Evolutionary conservation across 2,888 invertebrate genomes (phyloP).

Genomic region (Pyrocoelia pectoralis): DNA sequence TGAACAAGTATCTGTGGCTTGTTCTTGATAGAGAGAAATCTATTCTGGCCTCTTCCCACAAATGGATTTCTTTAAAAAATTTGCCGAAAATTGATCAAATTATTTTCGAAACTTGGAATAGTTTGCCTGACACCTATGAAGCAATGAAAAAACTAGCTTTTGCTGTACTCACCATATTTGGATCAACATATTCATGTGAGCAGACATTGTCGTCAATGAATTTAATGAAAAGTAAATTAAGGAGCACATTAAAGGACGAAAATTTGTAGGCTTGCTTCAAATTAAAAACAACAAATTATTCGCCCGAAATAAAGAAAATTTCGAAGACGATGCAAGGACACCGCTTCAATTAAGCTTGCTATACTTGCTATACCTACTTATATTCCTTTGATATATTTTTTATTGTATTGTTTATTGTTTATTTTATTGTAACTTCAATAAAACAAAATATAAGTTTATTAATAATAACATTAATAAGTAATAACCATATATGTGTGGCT

Average conservation of each 20-base stretch:
- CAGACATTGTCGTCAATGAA: too few species aligned
- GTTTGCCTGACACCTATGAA: conserved; percentile 48
- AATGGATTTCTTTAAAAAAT: conserved; percentile 43
- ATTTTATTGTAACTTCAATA: too few species aligned
- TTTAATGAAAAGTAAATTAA: conserved; percentile 26
- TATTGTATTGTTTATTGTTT: too few species aligned
- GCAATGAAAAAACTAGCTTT: conserved; percentile 39
- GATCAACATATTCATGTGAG: conserved; percentile 35
- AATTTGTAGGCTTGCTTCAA: conserved; percentile 43
- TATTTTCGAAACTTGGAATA: conserved; percentile 46
- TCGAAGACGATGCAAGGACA: conserved; percentile 40
- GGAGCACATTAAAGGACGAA: conserved; percentile 39
- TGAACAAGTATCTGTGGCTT: too few species aligned
- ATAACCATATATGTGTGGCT: too few species aligned
- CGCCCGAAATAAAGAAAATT: conserved; percentile 36
- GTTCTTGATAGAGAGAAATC: conserved; percentile 47
- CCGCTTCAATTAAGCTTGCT: conserved; percentile 28
- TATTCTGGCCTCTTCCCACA: conserved; percentile 41
- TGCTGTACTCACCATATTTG: conserved; percentile 38
- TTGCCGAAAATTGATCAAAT: conserved; percentile 34
- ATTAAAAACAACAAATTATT: conserved; percentile 42
- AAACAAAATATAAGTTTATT: too few species aligned
- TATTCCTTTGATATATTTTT: too few species aligned
- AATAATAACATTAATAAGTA: too few species aligned
- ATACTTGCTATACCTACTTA: too few species aligned